Evolutionary conservation across 1,140 invertebrate genomes (phyloP), one percentile per base, ranked within the genome.

Genomic region (Rhopalosiphum padi): DNA sequence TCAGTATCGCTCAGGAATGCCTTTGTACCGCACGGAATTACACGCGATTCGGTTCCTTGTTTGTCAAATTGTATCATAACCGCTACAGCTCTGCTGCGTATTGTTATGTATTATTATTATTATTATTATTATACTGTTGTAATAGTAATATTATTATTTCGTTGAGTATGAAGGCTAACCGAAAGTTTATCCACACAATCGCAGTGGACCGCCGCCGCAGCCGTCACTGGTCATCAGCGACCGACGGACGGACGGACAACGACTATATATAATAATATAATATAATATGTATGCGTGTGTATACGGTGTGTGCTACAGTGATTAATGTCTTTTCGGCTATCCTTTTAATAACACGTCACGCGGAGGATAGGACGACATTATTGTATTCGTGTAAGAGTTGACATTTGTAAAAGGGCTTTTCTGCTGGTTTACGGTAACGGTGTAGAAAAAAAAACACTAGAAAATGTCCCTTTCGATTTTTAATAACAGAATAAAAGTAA

Each of bases 61-160:
- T 93, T 85, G 91, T 93, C 77, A 93, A 93, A 93, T 93, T 41
- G 48, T 93, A 85, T 92, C 46, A 92, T 92, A 92, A 92, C 91
- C 68, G 68, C 68, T 83, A 18, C 30, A 25, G 25, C n/a, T 53
- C 23, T 35, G 43, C 68, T 41, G 25, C 35, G 89, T 90, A 90
- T 90, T 90, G 89, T 90, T 60, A 30, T 88, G 18, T 41, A 83
- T 83, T 83, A 83, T 89, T 35, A 89, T 89, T 51, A 53, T 89
- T 68, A 77, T 77, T 91, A 91, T 91, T 82, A 91, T 82, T 43
- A 53, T 60, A 51, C 30, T 82, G 46, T 51, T 82, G 22, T 92
- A 51, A 51, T 92, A 92, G 41, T 68, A 68, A 68, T 68, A 68
- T 60, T 51, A 53, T 68, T 68, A 90, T 89, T 89, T 89, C 9